phyloP scores from a whole-genome alignment of 2,888 invertebrate genomes.

The Cerceris ruficornis region DNA sequence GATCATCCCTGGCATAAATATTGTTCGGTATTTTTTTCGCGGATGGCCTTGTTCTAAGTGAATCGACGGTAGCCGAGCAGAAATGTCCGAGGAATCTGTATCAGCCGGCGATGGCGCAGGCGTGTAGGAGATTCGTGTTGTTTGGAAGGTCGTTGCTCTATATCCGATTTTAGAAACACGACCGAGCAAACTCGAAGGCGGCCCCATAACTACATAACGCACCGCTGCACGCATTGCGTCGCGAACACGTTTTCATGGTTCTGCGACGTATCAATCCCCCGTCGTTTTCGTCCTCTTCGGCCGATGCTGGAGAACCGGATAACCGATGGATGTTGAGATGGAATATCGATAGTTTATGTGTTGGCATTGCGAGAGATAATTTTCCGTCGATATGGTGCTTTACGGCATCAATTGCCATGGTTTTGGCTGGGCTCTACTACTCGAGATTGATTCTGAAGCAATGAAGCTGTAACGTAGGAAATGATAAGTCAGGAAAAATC shows the following conservation, averaged over 20 bases:
- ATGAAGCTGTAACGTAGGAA: too few species aligned
- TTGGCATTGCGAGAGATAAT: too few species aligned
- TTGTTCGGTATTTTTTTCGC: conserved; percentile 11
- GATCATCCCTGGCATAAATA: background rate
- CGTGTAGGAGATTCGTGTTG: conserved; percentile 73
- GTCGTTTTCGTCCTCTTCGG: background rate
- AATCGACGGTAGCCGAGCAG: conserved; percentile 36
- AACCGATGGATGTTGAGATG: too few species aligned
- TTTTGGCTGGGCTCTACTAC: too few species aligned
- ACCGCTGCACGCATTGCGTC: conserved; percentile 29
- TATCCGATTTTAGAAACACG: conserved; percentile 80
- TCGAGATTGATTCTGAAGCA: too few species aligned
- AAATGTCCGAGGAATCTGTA: conserved; percentile 43
- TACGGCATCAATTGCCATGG: too few species aligned
- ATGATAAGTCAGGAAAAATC: too few species aligned
- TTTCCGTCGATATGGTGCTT: too few species aligned
- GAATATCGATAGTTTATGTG: too few species aligned
- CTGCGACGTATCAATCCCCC: background rate
- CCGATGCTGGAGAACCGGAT: background rate
- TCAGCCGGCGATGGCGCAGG: conserved; percentile 38
- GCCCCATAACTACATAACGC: conserved; percentile 62
- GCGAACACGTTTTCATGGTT: background rate
- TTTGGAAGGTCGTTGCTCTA: conserved; percentile 81
- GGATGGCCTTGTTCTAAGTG: conserved; percentile 31
- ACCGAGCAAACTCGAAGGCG: conserved; percentile 67